A percentile compares a stretch with the other conserved stretches of the same genome.
These are phyloP conservation scores for Nibea albiflora DNA, from an alignment of 2,113 vertebrate species.

Conservation along the genomic window DNA sequence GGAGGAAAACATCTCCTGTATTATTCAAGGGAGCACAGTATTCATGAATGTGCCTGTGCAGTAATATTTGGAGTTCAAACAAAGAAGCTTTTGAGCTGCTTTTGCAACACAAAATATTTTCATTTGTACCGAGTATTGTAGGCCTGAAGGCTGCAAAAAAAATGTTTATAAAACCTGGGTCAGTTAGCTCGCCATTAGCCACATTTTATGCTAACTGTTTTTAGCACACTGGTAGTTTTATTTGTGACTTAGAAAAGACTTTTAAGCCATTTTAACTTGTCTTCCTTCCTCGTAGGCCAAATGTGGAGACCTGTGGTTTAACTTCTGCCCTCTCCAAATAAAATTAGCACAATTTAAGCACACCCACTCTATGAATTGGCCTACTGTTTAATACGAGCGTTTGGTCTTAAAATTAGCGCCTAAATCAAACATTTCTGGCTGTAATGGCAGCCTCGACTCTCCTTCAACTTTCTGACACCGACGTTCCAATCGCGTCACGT, in stretches of 20 bases:
- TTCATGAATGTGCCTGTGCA: neutral
- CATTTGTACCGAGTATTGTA: neutral
- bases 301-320: no score
- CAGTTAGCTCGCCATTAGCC: no score
- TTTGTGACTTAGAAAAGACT: neutral
- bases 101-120: neutral
- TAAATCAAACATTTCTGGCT: neutral
- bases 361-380: neutral
- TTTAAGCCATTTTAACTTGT: neutral
- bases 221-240: neutral
- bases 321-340: neutral
- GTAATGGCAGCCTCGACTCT: slow-evolving; percentile 1
- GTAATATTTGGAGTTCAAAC: neutral
- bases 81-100: neutral
- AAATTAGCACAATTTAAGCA: neutral
- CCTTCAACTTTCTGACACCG: slow-evolving; percentile 37
- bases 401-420: neutral
- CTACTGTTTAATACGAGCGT: fast-evolving
- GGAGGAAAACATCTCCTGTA: neutral
- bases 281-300: neutral
- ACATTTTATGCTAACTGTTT: neutral
- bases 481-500: slow-evolving; percentile 47
- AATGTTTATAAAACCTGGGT: neutral
- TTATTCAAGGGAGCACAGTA: neutral
- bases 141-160: neutral